Percentiles rank a stretch among this genome's conserved stretches.
phyloP scores from a whole-genome alignment of 2,113 vertebrate genomes.

The Epinephelus moara region DNA sequence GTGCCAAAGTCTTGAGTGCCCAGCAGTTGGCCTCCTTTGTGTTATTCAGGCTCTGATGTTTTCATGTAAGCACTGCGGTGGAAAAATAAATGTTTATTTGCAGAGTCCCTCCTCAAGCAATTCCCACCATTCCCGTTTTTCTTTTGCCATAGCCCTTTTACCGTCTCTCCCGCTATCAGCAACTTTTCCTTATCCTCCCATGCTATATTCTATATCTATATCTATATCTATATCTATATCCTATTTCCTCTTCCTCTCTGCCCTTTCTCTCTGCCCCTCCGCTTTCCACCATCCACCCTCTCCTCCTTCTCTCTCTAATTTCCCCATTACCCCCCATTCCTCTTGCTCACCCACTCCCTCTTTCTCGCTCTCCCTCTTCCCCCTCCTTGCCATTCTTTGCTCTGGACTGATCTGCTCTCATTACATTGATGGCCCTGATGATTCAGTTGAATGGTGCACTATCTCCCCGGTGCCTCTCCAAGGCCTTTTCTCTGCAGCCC shows the following conservation, averaged over 20 bases:
- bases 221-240: constrained; percentile 25
- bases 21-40: constrained; percentile 61
- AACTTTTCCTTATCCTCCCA: constrained; percentile 39
- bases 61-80: constrained; percentile 48
- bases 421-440: constrained; percentile 86
- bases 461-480: constrained; percentile 60
- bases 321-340: constrained; percentile 8
- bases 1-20: constrained; percentile 46
- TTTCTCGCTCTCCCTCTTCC: neutral
- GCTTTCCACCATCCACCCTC: constrained; percentile 19
- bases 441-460: constrained; percentile 82
- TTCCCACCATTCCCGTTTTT: neutral
- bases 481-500: constrained; percentile 69
- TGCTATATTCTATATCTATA: constrained; percentile 28
- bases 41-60: constrained; percentile 68
- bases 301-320: constrained; percentile 18
- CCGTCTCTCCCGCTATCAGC: constrained; percentile 24
- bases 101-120: constrained; percentile 29
- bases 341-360: neutral
- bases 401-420: constrained; percentile 82
- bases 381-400: constrained; percentile 48
- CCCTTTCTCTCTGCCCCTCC: neutral
- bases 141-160: constrained; percentile 18
- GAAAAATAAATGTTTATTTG: constrained; percentile 65
- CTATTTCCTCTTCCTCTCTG: neutral